Conservation (phyloP, 2,797 vertebrate species). For the Margarornis squamiger region DNA sequence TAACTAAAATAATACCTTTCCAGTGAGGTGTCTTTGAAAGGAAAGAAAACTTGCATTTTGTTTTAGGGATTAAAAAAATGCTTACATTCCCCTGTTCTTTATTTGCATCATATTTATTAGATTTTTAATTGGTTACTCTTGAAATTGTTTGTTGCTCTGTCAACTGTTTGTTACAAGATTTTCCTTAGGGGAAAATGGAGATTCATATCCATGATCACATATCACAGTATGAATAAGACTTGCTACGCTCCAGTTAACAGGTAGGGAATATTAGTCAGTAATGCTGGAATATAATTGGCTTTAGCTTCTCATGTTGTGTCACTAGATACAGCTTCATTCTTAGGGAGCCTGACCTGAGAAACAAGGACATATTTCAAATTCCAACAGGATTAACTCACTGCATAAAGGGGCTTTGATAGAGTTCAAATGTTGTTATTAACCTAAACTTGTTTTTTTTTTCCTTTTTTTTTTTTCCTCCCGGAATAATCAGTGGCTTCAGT, state of each 20-base stretch:
- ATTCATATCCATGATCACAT: slow-evolving; percentile 7
- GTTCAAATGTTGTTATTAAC: slow-evolving; percentile 15
- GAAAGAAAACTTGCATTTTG: not conserved
- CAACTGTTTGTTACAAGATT: slow-evolving; percentile 41
- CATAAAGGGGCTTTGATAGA: slow-evolving; percentile 12
- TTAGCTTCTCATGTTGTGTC: slow-evolving; percentile 28
- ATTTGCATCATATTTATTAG: slow-evolving; percentile 48
- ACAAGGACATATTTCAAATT: slow-evolving; percentile 58
- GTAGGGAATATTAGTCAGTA: slow-evolving; percentile 36
- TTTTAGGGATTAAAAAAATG: not conserved
- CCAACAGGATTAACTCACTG: slow-evolving; percentile 32
- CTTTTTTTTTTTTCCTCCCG: not conserved
- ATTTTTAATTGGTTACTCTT: slow-evolving; percentile 53
- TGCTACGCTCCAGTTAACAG: slow-evolving; percentile 37
- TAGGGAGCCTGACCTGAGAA: slow-evolving; percentile 38
- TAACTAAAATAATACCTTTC: not conserved
- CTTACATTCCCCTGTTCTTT: not conserved
- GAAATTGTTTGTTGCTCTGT: slow-evolving; percentile 33
- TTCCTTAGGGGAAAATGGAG: slow-evolving; percentile 52
- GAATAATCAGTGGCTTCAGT: not conserved
- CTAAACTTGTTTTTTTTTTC: not conserved
- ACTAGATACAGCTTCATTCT: slow-evolving; percentile 36
- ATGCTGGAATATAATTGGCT: slow-evolving; percentile 58
- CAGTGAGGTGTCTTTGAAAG: not conserved
- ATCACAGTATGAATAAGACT: slow-evolving; percentile 37